phyloP scores from a whole-genome alignment of 2,113 vertebrate species.

The Ranitomeya variabilis region DNA sequence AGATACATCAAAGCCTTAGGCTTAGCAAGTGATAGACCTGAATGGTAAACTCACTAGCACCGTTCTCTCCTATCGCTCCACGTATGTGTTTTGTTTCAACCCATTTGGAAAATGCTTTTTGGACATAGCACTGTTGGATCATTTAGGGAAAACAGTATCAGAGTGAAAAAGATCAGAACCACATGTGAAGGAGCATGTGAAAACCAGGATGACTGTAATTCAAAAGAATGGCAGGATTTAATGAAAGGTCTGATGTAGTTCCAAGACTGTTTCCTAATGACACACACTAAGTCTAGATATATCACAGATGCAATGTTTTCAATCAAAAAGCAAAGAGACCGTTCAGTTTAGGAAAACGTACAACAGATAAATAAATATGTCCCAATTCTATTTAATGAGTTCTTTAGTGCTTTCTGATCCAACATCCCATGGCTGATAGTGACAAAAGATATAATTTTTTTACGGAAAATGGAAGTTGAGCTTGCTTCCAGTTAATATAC shows the following conservation, averaged over 20 bases:
- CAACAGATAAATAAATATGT: conserved; percentile 35
- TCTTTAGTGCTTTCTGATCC: background rate
- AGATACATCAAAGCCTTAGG: conserved; percentile 37
- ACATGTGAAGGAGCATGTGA: conserved; percentile 34
- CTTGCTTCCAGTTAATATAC: background rate
- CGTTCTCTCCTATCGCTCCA: background rate
- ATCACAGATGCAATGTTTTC: conserved; percentile 40
- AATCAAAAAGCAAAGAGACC: conserved; percentile 4
- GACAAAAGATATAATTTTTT: background rate
- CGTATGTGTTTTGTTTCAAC: conserved; percentile 9
- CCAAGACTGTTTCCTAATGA: conserved; percentile 55
- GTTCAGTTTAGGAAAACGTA: background rate
- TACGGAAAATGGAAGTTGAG: background rate
- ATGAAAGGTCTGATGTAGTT: conserved; percentile 55
- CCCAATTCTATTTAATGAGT: background rate
- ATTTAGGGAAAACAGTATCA: conserved; percentile 35
- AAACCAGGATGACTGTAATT: conserved; percentile 47
- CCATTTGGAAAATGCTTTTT: conserved; percentile 47
- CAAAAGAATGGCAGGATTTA: conserved; percentile 51
- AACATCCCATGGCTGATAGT: background rate
- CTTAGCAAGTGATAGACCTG: conserved; percentile 26
- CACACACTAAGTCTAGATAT: conserved; percentile 45
- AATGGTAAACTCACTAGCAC: conserved; percentile 22
- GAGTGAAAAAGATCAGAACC: conserved; percentile 35
- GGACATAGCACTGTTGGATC: conserved; percentile 37